Evolutionary conservation across 2,797 vertebrate species (phyloP), one percentile per base, ranked within the genome.

Genomic region (Neosilurus mollespiculum): DNA sequence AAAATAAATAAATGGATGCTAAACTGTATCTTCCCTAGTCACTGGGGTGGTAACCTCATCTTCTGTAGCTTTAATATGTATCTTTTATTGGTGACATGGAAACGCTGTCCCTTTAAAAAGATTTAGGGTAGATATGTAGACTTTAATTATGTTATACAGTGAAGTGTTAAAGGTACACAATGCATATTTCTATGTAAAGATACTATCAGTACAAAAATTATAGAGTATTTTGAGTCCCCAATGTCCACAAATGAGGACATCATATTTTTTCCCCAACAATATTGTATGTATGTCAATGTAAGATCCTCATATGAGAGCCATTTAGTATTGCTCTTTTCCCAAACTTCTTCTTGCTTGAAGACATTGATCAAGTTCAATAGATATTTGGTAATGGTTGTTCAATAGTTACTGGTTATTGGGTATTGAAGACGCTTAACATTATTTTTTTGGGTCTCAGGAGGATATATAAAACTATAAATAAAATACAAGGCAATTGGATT

Each of bases 381-480:
- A 30, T n/a, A n/a, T n/a, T n/a, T n/a, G n/a, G n/a, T n/a, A n/a
- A n/a, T n/a, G n/a, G n/a, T n/a, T n/a, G n/a, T n/a, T n/a, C n/a
- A n/a, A n/a, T n/a, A n/a, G n/a, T n/a, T n/a, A n/a, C n/a, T n/a
- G n/a, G n/a, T n/a, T n/a, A n/a, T n/a, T n/a, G n/a, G n/a, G n/a
- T n/a, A n/a, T n/a, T n/a, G n/a, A n/a, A n/a, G n/a, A n/a, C n/a
- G n/a, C n/a, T n/a, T n/a, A n/a, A n/a, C n/a, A n/a, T n/a, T n/a
- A n/a, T n/a, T n/a, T n/a, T n/a, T n/a, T n/a, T n/a, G n/a, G n/a
- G n/a, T n/a, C n/a, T n/a, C n/a, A n/a, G n/a, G n/a, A n/a, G n/a
- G n/a, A n/a, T 90, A 91, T 93, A 92, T 82, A 83, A 85, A 89
- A 88, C 89, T 61, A 34, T n/a, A 73, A 89, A 91, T 59, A 18